Evolutionary conservation across 2,113 vertebrate species (phyloP).

Genomic region (Zootoca vivipara): DNA sequence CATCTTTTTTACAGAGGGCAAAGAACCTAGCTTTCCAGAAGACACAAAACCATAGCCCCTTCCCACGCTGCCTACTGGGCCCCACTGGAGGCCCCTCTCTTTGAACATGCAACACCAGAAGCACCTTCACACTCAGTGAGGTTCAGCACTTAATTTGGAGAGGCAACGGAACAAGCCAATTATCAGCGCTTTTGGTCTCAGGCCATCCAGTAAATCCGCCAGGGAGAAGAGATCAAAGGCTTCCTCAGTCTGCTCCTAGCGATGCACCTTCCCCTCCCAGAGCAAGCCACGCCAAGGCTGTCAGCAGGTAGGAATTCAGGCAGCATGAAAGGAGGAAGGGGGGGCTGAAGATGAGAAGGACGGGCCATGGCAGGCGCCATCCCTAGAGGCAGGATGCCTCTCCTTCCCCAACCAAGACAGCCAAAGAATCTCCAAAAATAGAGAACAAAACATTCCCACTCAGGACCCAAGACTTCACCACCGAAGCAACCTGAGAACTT

Average conservation of each 20-base stretch:
- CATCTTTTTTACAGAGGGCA: not conserved
- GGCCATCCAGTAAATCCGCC: not conserved
- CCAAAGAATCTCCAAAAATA: not conserved
- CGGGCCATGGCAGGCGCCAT: not conserved
- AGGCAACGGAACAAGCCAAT: not conserved
- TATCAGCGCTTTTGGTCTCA: not conserved
- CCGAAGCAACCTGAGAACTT: not conserved
- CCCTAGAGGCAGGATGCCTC: rapidly evolving
- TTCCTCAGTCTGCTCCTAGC: conserved; percentile 18
- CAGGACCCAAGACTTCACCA: not conserved
- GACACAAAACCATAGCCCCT: not conserved
- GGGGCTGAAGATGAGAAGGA: rapidly evolving
- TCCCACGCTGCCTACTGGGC: not conserved
- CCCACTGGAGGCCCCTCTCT: too few species aligned
- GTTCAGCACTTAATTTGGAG: not conserved
- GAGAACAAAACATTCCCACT: not conserved
- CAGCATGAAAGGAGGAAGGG: not conserved
- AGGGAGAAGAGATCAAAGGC: conserved; percentile 64
- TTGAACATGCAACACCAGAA: too few species aligned
- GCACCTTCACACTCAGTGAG: not conserved
- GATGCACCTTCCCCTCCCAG: conserved; percentile 38
- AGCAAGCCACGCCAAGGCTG: conserved; percentile 27
- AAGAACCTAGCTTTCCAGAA: not conserved
- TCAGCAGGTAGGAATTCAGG: conserved; percentile 24
- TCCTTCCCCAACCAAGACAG: not conserved